Evolutionary conservation across 2,888 invertebrate species (phyloP).

Genomic region (Bibio marci): DNA sequence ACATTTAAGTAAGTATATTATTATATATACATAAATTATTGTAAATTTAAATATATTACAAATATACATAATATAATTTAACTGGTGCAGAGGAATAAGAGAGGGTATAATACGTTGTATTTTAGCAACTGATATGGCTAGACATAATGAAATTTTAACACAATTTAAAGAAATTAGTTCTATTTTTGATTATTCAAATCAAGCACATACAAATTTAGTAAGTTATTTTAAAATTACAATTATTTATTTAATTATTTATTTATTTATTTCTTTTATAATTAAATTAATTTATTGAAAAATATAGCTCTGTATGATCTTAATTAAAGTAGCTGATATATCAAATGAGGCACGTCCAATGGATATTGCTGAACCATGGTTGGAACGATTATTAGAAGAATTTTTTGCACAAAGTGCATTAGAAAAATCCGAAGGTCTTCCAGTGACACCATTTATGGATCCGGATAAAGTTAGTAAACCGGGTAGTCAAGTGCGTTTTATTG

Average conservation of each 20-base stretch:
- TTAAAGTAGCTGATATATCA: slow-evolving; percentile 71
- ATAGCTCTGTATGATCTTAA: slow-evolving; percentile 60
- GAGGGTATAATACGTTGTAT: slow-evolving; percentile 67
- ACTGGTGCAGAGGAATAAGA: slow-evolving; percentile 40
- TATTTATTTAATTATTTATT: background rate
- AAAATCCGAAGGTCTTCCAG: slow-evolving; percentile 63
- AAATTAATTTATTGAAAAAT: slow-evolving; percentile 9
- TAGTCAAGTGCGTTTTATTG: slow-evolving; percentile 70
- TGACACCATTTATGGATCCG: slow-evolving; percentile 74
- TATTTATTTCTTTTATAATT: too few relatives aligned
- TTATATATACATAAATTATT: background rate
- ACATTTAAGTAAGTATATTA: slow-evolving; percentile 34
- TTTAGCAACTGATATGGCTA: slow-evolving; percentile 61
- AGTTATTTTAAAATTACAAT: slow-evolving; percentile 16
- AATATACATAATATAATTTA: too few relatives aligned
- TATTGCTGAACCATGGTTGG: slow-evolving; percentile 69
- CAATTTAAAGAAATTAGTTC: slow-evolving; percentile 50
- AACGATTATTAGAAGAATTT: slow-evolving; percentile 49
- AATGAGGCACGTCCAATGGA: slow-evolving; percentile 70
- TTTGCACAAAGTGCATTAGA: slow-evolving; percentile 67
- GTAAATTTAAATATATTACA: background rate
- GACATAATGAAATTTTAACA: slow-evolving; percentile 58
- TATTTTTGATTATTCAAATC: slow-evolving; percentile 48
- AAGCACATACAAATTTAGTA: slow-evolving; percentile 54
- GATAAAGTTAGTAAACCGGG: slow-evolving; percentile 72